Evolutionary conservation across 1,140 invertebrate species (phyloP).

Genomic region (Acromyrmex heyeri): DNA sequence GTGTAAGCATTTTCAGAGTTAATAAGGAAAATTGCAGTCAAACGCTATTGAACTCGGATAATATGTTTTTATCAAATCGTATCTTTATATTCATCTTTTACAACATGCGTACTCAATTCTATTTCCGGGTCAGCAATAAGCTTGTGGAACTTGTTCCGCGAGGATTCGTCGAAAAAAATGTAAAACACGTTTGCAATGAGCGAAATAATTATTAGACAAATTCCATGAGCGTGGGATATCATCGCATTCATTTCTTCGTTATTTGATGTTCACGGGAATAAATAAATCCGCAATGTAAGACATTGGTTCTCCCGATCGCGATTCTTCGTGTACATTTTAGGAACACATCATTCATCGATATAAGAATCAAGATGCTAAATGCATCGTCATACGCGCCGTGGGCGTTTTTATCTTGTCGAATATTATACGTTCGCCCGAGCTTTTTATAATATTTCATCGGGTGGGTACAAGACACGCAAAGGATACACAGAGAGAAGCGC

Average conservation of each 20-base stretch:
- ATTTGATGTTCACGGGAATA: not conserved
- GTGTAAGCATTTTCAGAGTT: constrained; percentile 11
- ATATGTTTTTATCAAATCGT: not conserved
- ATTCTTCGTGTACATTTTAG: not conserved
- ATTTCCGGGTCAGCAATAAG: not conserved
- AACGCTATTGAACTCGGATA: not conserved
- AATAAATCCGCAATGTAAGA: constrained; percentile 8
- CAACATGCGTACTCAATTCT: not conserved
- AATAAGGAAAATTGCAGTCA: not conserved
- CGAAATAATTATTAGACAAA: constrained; percentile 15
- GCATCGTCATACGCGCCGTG: constrained; percentile 38
- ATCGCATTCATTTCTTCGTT: not conserved
- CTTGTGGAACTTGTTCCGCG: constrained; percentile 31
- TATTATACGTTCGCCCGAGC: constrained; percentile 13
- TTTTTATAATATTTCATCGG: constrained; percentile 57
- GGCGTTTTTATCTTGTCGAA: constrained; percentile 28
- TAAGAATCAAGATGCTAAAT: constrained; percentile 38
- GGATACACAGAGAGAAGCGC: constrained; percentile 19
- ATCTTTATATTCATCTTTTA: not conserved
- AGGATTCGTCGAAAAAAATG: not conserved
- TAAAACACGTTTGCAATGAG: not conserved
- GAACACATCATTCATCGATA: not conserved
- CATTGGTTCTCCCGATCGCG: not conserved
- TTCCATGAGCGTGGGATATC: not conserved
- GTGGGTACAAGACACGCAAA: constrained; percentile 25